Evolutionary conservation across 2,797 vertebrate species (phyloP).

Genomic region (Champsocephalus esox): DNA sequence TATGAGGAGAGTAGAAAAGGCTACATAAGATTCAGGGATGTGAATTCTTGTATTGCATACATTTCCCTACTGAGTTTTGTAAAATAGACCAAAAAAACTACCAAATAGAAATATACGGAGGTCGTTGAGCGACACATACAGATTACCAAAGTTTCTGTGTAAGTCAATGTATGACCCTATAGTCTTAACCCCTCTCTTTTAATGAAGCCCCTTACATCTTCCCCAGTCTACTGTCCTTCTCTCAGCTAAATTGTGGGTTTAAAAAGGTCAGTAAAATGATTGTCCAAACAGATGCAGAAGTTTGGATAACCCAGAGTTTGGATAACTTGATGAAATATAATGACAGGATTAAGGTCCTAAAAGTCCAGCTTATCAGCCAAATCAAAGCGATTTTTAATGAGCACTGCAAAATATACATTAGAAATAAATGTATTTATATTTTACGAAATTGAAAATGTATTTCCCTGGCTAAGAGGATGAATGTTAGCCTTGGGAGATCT

Average conservation of each 20-base stretch:
- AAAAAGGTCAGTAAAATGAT: slow-evolving; percentile 33
- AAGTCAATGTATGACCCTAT: background rate
- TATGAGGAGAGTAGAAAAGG: slow-evolving; percentile 35
- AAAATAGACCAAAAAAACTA: slow-evolving; percentile 45
- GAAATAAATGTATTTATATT: slow-evolving; percentile 39
- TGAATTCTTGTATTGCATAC: slow-evolving; percentile 22
- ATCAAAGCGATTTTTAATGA: slow-evolving; percentile 54
- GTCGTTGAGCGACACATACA: slow-evolving; percentile 16
- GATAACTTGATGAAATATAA: slow-evolving; percentile 55
- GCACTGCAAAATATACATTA: slow-evolving; percentile 31
- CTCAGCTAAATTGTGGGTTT: slow-evolving; percentile 23
- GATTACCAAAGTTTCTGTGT: slow-evolving; percentile 19
- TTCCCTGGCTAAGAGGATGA: slow-evolving; percentile 21
- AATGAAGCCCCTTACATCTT: background rate
- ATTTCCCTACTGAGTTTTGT: slow-evolving; percentile 15
- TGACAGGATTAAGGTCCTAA: slow-evolving; percentile 54
- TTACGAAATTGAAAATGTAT: slow-evolving; percentile 29
- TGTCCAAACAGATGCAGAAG: slow-evolving; percentile 44
- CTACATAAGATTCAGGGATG: slow-evolving; percentile 26
- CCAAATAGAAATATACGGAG: slow-evolving; percentile 36
- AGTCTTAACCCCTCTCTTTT: slow-evolving; percentile 12
- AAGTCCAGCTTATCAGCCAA: slow-evolving; percentile 34
- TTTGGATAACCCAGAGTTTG: slow-evolving; percentile 24
- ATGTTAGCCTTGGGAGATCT: slow-evolving; percentile 42
- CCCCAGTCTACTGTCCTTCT: slow-evolving; percentile 1